Evolutionary conservation across 2,797 vertebrate genomes (phyloP).

Genomic region (Apogon hyalosoma): DNA sequence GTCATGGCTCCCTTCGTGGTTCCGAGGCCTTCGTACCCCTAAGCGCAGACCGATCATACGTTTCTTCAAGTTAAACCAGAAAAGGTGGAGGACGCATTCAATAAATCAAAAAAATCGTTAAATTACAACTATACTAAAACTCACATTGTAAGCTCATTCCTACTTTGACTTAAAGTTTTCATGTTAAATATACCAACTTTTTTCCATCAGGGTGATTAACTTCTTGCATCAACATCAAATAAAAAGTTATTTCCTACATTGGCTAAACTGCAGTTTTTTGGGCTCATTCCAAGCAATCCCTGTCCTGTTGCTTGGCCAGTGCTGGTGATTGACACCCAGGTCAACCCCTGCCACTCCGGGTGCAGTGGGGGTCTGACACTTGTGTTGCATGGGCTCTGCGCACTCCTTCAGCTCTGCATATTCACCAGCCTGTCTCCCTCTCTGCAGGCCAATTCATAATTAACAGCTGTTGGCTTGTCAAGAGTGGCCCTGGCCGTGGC

Average conservation of each 20-base stretch:
- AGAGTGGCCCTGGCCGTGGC: conserved; percentile 83
- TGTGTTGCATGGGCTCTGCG: conserved; percentile 78
- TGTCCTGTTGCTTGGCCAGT: conserved; percentile 70
- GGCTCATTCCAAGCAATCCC: conserved; percentile 71
- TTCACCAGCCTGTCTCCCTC: conserved; percentile 87
- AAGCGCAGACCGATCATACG: too few relatives aligned
- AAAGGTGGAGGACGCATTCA: too few relatives aligned
- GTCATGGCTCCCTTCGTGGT: too few relatives aligned
- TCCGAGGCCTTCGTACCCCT: too few relatives aligned
- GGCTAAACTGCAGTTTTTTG: conserved; percentile 74
- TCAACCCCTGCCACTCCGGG: conserved; percentile 80
- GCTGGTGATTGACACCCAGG: conserved; percentile 84
- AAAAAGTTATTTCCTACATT: conserved; percentile 59
- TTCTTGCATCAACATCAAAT: conserved; percentile 29
- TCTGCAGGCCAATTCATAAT: conserved; percentile 88
- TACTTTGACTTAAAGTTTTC: too few relatives aligned
- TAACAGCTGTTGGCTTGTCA: conserved; percentile 92
- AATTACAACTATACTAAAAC: too few relatives aligned
- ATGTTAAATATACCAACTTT: too few relatives aligned
- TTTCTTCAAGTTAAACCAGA: too few relatives aligned
- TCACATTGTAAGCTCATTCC: too few relatives aligned
- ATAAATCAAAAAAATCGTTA: too few relatives aligned
- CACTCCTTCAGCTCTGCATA: conserved; percentile 84
- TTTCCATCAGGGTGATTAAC: not conserved
- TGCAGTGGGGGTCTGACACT: conserved; percentile 85